Conservation (phyloP, 2,797 vertebrate species). For the Bovichtus diacanthus region DNA sequence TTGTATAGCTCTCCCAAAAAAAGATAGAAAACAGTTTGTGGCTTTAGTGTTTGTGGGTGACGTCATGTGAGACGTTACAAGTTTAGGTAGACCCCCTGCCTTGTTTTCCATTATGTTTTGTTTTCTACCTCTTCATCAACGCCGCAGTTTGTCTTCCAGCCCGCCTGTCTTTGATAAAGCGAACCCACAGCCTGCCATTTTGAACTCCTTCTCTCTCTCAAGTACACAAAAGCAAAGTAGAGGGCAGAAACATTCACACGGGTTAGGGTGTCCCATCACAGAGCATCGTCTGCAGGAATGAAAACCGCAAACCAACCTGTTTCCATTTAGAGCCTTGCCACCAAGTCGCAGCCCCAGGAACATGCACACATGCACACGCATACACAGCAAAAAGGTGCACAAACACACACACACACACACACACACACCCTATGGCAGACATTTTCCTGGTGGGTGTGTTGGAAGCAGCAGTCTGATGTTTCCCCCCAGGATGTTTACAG, state of each 20-base stretch:
- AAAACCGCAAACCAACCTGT: constrained; percentile 79
- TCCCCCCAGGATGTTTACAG: constrained; percentile 80
- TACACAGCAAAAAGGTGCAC: neutral
- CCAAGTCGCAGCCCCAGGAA: constrained; percentile 34
- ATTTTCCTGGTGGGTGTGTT: constrained; percentile 53
- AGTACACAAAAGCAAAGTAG: constrained; percentile 48
- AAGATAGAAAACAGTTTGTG: constrained; percentile 42
- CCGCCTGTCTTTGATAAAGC: constrained; percentile 59
- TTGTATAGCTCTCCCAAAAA: constrained; percentile 53
- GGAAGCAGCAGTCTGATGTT: constrained; percentile 59
- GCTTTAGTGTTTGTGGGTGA: constrained; percentile 60
- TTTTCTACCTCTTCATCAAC: constrained; percentile 16
- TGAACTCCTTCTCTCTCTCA: constrained; percentile 20
- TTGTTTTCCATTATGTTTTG: constrained; percentile 33
- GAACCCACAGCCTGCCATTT: constrained; percentile 17
- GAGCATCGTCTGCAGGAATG: constrained; percentile 69
- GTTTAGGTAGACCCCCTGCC: constrained; percentile 40
- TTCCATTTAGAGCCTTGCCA: constrained; percentile 80
- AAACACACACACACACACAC: neutral
- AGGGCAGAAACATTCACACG: constrained; percentile 63
- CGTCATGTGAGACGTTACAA: constrained; percentile 56
- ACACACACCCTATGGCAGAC: constrained; percentile 23
- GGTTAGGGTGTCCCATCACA: constrained; percentile 51
- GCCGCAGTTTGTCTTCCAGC: constrained; percentile 35
- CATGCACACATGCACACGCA: constrained; percentile 23